phyloP scores from a whole-genome alignment of 2,797 vertebrate species.

The Karalla daura region DNA sequence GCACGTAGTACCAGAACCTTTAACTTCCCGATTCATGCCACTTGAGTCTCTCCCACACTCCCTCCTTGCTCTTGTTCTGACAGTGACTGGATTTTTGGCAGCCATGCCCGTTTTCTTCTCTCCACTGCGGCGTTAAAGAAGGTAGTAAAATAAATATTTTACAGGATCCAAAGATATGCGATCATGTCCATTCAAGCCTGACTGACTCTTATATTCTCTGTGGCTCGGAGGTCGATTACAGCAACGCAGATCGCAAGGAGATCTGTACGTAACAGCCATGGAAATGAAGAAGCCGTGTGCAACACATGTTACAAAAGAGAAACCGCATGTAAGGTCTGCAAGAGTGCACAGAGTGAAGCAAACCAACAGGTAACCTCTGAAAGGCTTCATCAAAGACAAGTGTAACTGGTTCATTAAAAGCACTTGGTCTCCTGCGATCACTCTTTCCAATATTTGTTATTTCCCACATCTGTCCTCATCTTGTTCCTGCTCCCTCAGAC shows the following conservation, averaged over 20 bases:
- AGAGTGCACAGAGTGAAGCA: too few relatives aligned
- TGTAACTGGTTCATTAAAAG: too few relatives aligned
- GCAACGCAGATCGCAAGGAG: neutral
- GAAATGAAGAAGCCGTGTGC: slow-evolving; percentile 26
- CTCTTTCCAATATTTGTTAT: neutral
- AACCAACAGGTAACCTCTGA: neutral
- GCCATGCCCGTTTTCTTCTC: too few relatives aligned
- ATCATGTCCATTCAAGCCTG: neutral
- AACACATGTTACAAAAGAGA: slow-evolving; percentile 55
- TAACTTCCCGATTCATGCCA: slow-evolving; percentile 25
- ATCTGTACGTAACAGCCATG: slow-evolving; percentile 24
- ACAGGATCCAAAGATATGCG: neutral
- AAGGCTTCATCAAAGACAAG: too few relatives aligned
- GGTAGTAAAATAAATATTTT: neutral
- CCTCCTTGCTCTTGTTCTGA: neutral
- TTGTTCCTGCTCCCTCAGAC: neutral
- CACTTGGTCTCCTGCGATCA: too few relatives aligned
- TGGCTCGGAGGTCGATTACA: neutral
- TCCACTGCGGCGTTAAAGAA: too few relatives aligned
- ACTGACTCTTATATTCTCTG: neutral
- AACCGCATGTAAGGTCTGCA: slow-evolving; percentile 16
- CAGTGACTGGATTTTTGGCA: too few relatives aligned
- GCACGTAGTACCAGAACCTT: too few relatives aligned
- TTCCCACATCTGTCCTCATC: neutral
- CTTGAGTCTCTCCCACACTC: neutral